These are phyloP conservation scores for Sialis lutaria DNA, from an alignment of 2,888 invertebrate genomes.

Conservation along the genomic window DNA sequence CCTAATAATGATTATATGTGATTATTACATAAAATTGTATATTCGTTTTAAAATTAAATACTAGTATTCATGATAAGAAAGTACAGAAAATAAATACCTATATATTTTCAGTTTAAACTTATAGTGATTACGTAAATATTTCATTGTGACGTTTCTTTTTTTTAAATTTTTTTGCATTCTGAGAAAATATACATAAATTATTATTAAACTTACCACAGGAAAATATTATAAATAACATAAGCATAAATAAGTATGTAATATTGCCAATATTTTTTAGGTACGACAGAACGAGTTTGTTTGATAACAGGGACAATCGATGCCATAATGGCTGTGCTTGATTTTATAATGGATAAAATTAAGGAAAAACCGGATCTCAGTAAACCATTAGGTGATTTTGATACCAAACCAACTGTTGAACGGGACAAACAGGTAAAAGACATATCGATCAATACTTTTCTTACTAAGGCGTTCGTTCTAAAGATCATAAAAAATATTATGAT, in stretches of 20 bases:
- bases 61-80: no score
- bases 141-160: neutral
- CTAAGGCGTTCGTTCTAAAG: neutral
- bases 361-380: constrained; percentile 85
- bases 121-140: no score
- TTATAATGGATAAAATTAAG: constrained; percentile 89
- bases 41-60: no score
- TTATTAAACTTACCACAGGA: no score
- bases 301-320: constrained; percentile 84
- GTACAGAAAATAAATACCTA: no score
- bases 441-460: no score
- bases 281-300: constrained; percentile 83
- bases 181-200: no score
- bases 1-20: no score
- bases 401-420: constrained; percentile 71
- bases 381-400: constrained; percentile 58
- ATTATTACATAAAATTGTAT: no score
- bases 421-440: constrained; percentile 54
- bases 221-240: no score
- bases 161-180: neutral
- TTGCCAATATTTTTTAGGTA: constrained; percentile 40
- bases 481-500: neutral
- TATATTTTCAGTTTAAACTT: no score
- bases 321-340: constrained; percentile 79
- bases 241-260: neutral